Conservation (phyloP, 1,140 invertebrate genomes). For the Drosophila busckii region DNA sequence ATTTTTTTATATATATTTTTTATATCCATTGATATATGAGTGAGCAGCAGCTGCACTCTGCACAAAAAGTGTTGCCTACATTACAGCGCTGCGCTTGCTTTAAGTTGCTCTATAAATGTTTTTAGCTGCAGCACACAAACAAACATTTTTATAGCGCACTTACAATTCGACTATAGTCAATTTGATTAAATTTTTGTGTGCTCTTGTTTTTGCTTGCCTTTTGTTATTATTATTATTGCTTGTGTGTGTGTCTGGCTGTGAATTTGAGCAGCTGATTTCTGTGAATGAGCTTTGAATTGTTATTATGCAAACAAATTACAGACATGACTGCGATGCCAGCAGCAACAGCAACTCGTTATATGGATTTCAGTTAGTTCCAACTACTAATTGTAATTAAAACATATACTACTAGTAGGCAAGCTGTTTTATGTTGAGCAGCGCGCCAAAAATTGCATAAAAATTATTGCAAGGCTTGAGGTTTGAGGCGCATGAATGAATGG, state of each 20-base stretch:
- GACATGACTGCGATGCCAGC: constrained; percentile 32
- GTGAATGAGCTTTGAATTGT: constrained; percentile 52
- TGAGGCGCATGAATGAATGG: constrained; percentile 61
- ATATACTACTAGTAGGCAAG: too few species aligned
- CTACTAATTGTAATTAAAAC: too few species aligned
- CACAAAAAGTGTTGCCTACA: too few species aligned
- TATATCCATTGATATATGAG: too few species aligned
- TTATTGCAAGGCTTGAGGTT: constrained; percentile 57
- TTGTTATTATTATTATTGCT: neutral
- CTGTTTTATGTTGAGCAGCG: constrained; percentile 15
- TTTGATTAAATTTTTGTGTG: constrained; percentile 2
- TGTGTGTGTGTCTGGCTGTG: constrained; percentile 41
- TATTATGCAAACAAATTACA: constrained; percentile 77
- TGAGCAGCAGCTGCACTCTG: too few species aligned
- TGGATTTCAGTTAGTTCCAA: too few species aligned
- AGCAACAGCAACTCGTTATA: too few species aligned
- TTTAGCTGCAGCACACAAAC: neutral
- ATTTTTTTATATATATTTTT: too few species aligned
- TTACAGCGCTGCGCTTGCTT: too few species aligned
- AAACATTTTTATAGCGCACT: neutral
- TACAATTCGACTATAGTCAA: neutral
- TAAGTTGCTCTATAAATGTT: too few species aligned
- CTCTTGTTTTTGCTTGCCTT: constrained; percentile 20
- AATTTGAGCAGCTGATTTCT: constrained; percentile 68
- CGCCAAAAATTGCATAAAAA: constrained; percentile 74